Conservation (phyloP, 2,797 vertebrate species). For the Bufotes viridis region DNA sequence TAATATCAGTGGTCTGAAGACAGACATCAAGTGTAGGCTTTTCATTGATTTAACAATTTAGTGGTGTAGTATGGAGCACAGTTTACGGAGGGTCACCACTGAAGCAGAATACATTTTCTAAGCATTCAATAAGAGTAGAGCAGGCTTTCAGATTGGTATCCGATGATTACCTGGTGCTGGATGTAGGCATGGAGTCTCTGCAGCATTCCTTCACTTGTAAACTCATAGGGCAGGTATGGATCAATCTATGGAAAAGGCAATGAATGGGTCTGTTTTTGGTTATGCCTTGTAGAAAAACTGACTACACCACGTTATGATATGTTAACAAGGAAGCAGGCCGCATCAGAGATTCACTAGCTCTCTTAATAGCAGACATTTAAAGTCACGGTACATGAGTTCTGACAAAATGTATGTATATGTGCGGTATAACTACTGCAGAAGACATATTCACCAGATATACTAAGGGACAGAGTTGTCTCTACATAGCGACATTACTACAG, state of each 20-base stretch:
- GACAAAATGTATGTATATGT: neutral
- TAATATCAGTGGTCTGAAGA: constrained; percentile 1
- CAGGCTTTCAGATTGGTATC: neutral
- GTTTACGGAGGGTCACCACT: neutral
- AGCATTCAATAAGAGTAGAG: neutral
- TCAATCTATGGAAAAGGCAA: constrained; percentile 78
- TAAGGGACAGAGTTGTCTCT: neutral
- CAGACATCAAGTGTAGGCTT: constrained; percentile 23
- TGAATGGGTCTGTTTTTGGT: neutral
- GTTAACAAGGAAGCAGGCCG: neutral
- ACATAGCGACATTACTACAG: constrained; percentile 14
- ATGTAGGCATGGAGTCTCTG: constrained; percentile 92
- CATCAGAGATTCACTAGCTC: neutral
- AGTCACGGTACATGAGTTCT: neutral
- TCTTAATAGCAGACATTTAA: neutral
- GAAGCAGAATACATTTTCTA: neutral
- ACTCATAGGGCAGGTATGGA: constrained; percentile 93
- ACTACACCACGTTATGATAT: neutral
- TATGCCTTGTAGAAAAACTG: neutral
- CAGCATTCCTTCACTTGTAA: constrained; percentile 93
- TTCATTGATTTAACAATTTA: constrained; percentile 26
- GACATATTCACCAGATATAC: neutral
- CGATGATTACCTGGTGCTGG: constrained; percentile 86
- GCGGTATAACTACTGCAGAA: neutral
- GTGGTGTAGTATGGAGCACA: neutral